A percentile compares a stretch with the other conserved stretches of the same genome.
Conservation (phyloP, 2,113 vertebrate genomes). For the Eublepharis macularius region DNA sequence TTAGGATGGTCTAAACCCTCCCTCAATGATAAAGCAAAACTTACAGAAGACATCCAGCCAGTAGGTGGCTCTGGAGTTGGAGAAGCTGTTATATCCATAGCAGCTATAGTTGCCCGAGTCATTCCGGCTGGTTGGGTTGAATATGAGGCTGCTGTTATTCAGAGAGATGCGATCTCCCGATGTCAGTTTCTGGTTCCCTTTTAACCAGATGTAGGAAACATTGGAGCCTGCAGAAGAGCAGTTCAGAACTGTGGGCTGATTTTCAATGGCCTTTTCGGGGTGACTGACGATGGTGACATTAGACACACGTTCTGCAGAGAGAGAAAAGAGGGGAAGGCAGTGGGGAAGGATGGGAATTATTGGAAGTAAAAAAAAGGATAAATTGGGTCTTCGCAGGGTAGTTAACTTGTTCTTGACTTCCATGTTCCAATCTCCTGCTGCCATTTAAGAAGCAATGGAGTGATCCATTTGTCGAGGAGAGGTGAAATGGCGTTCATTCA, state of each 20-base stretch:
- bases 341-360: not conserved
- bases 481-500: not conserved
- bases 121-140: not conserved
- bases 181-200: not conserved
- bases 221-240: not conserved
- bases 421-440: not conserved
- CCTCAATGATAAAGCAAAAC: not conserved
- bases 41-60: not conserved
- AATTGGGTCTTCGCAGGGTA: fast-evolving
- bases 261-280: not conserved
- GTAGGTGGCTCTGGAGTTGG: not conserved
- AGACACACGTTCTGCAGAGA: not conserved
- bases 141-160: not conserved
- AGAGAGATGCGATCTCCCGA: not conserved
- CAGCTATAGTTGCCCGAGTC: conserved; percentile 1
- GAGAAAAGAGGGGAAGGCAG: not conserved
- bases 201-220: conserved; percentile 12
- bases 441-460: not conserved
- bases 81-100: not conserved
- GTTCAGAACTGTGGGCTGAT: not conserved
- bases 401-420: not conserved
- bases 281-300: not conserved
- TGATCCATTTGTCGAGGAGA: not conserved
- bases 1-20: not conserved
- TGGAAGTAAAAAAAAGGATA: not conserved